Evolutionary conservation across 2,888 invertebrate genomes (phyloP), one percentile per base, ranked within the genome.

Genomic region (Sarcophaga variegata): DNA sequence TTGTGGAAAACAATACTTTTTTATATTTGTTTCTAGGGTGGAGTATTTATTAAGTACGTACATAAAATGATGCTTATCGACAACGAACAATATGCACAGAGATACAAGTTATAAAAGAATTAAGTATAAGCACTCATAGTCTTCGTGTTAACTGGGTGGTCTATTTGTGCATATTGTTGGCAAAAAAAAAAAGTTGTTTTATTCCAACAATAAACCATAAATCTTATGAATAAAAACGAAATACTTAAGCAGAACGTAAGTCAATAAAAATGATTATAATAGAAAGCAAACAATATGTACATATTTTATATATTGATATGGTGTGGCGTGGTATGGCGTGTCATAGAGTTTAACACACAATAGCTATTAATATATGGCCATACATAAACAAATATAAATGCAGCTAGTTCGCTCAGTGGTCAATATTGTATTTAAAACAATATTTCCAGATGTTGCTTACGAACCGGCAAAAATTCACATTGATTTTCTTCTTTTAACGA

Each of bases 131-230:
- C 62, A 62, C 22, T 54, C 54, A 54, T 17, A 17, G 0, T 14
- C 3, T 54, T 54, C 54, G 54, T 54, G 54, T 12, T 14, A 12
- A 54, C 54, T 54, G 54, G 54, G 4, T 22, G 54, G 54, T 54
- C 54, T 54, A 37, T 37, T 14, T 54, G 17, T 54, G 54, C 54
- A 54, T 54, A 54, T 54, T 12, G 12, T 14, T 54, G 14, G 2
- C 10, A 17, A 54, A 14, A 54, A 78, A 78, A 79, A 79, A 62
- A 79, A 63, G 49, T 83, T 74, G 78, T 83, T 78, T 67, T 54
- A 49, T 60, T 37, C 2, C 60, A 62, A 63, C 17, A 86, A 84
- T 87, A 87, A 89, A 85, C 77, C 62, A n/a, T 49, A 74, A 83
- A 79, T 63, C 67, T 79, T 54, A 71, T 71, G 64, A 25, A 66